Evolutionary conservation across 2,797 vertebrate species (phyloP).

Genomic region (Halcyon badia): DNA sequence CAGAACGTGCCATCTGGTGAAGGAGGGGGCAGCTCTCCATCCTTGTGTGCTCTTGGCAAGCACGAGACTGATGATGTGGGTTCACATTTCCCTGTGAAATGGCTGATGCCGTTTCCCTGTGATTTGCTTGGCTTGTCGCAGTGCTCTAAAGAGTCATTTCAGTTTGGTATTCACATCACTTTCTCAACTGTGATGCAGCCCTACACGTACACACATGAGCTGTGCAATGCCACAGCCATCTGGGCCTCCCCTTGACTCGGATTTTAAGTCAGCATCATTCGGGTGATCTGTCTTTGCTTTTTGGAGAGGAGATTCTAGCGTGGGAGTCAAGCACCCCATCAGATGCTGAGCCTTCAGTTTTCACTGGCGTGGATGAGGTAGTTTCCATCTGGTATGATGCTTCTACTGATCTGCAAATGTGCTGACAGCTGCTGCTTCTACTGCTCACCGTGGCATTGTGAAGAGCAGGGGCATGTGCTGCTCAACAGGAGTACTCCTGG

Average conservation of each 20-base stretch:
- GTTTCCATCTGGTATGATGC: not conserved
- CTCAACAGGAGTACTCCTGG: not conserved
- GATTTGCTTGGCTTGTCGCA: not conserved
- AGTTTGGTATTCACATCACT: not conserved
- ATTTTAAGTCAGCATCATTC: not conserved
- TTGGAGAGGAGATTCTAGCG: not conserved
- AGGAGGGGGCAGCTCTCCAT: not conserved
- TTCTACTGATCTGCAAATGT: not conserved
- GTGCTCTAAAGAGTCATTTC: not conserved
- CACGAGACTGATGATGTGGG: not conserved
- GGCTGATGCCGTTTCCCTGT: not conserved
- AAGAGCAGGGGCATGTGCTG: not conserved
- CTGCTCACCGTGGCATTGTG: not conserved
- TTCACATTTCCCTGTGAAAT: not conserved
- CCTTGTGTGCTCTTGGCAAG: not conserved
- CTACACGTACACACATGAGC: not conserved
- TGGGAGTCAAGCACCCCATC: not conserved
- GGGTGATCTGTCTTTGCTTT: not conserved
- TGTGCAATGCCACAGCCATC: not conserved
- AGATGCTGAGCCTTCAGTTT: not conserved
- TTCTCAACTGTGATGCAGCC: not conserved
- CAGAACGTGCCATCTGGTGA: not conserved
- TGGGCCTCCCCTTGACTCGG: accelerated
- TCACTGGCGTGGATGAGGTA: not conserved
- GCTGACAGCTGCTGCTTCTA: not conserved